Conservation (phyloP, 2,888 invertebrate genomes). For the Chymomyza amoena region DNA sequence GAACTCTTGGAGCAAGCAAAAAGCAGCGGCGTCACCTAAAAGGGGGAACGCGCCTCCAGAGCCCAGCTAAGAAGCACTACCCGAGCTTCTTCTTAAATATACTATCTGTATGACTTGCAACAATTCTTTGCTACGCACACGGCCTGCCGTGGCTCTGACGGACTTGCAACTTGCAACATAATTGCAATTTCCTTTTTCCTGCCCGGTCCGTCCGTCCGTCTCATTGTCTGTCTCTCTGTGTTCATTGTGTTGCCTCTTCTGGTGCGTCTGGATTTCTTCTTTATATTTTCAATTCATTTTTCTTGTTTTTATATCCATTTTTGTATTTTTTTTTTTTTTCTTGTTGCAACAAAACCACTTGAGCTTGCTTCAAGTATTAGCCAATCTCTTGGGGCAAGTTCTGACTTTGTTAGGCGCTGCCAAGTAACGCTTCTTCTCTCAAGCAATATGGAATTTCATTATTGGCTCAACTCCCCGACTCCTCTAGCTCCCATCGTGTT, state of each 20-base stretch:
- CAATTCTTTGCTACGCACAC: conserved; percentile 55
- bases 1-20: conserved; percentile 36
- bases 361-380: not conserved
- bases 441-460: not conserved
- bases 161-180: conserved; percentile 51
- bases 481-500: not conserved
- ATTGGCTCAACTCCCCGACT: not conserved
- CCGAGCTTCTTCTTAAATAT: not conserved
- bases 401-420: not conserved
- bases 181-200: conserved; percentile 72
- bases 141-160: conserved; percentile 55
- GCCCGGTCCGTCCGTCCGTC: conserved; percentile 16
- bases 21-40: not conserved
- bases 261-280: not conserved
- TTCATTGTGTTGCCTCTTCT: not conserved
- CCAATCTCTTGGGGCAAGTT: not conserved
- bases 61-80: not conserved
- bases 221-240: not conserved
- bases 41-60: not conserved
- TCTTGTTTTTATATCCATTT: too few species aligned
- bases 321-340: not conserved
- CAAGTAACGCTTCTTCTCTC: not conserved
- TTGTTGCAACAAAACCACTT: not conserved
- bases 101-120: too few species aligned
- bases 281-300: too few species aligned